phyloP scores from a whole-genome alignment of 2,888 invertebrate species.

The Minunthozetes semirufus region DNA sequence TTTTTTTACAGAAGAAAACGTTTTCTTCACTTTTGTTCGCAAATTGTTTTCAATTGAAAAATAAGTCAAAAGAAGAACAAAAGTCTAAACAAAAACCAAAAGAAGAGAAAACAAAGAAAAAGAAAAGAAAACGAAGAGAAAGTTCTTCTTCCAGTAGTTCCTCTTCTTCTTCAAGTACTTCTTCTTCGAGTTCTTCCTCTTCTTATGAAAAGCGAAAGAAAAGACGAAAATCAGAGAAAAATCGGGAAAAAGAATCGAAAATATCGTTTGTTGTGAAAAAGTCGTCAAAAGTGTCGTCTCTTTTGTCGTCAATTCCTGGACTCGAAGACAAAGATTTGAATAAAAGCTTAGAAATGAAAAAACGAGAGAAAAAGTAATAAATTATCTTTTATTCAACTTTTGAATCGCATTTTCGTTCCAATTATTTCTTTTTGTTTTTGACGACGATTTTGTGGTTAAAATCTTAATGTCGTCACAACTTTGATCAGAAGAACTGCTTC shows the following conservation, averaged over 20 bases:
- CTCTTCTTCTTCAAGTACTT: neutral
- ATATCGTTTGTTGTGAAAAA: neutral
- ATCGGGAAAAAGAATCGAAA: neutral
- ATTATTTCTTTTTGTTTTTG: neutral
- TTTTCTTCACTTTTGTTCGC: neutral
- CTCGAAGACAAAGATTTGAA: neutral
- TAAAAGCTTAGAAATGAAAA: neutral
- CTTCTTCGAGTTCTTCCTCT: neutral
- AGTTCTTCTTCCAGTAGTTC: neutral
- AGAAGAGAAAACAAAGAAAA: neutral
- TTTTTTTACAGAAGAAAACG: neutral
- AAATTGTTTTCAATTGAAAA: neutral
- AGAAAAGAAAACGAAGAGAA: neutral
- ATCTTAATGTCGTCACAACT: neutral
- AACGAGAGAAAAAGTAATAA: neutral
- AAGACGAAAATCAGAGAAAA: too few species aligned
- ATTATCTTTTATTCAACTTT: neutral
- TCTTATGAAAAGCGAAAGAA: neutral
- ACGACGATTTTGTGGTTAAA: neutral
- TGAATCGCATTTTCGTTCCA: neutral
- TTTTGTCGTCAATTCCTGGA: too few species aligned
- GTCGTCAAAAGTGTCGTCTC: too few species aligned
- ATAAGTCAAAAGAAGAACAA: neutral
- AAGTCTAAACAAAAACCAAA: neutral
- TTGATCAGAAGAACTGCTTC: neutral